Base-by-base conservation (phyloP, 53 echinoderm and acorn worm genomes). In the Hippasteria phrygiana region DNA sequence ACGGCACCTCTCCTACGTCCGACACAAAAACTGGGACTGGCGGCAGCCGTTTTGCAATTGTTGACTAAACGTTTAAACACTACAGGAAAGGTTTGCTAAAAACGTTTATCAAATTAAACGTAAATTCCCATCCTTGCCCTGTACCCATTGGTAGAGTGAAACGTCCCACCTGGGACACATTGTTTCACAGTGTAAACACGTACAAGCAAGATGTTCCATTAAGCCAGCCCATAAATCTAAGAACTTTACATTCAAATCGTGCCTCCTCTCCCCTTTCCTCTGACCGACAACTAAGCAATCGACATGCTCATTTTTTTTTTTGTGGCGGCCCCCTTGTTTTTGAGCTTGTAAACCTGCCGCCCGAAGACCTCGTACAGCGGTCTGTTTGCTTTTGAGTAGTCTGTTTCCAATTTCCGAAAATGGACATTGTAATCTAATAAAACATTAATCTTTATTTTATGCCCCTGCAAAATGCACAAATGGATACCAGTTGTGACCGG, bases 381-480 rank as follows among this genome's bases (percentile, higher is more conserved):
- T 67, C 37, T 7, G 9, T n/a, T 48, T 13, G 22, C n/a, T n/a
- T 36, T 20, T 11, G 20, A 0, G 3, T 17, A 85, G 71, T 13
- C 85, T 85, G 85, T 69, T 85, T 38, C 51, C 70, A 71, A 85
- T 85, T 71, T 85, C 50, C 51, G 33, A 22, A 33, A 69, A 34
- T n/a, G n/a, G n/a, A n/a, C n/a, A n/a, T 17, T 16, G 36, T 71
- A 85, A 85, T 85, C 71, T 48, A 71, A 85, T 51, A 71, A 43
- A 20, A 85, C 85, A 51, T 85, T 71, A 85, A 85, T 67, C 67
- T 59, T 62, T 54, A 27, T 73, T 73, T 73, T 43, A 33, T 35
- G 82, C 28, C 20, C 46, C 28, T 3, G 43, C 42, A 18, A 14
- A 77, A 32, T 35, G 20, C 37, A 42, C 41, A 59, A 82, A 82